phyloP scores from a whole-genome alignment of 2,797 vertebrate genomes.

The Dicrostonyx torquatus region DNA sequence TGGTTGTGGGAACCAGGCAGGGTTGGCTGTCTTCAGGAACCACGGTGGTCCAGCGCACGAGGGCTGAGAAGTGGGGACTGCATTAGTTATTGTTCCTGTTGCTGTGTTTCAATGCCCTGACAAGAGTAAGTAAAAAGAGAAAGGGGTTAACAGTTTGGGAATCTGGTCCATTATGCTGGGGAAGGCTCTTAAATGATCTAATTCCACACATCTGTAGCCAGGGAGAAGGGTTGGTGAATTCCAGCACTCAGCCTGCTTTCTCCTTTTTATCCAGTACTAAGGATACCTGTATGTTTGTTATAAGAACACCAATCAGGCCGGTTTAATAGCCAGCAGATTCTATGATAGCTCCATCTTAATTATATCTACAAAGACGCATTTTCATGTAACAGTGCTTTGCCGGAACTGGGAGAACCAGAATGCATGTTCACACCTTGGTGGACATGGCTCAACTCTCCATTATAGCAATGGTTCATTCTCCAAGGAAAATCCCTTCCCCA shows the following conservation, averaged over 20 bases:
- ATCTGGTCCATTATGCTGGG: neutral
- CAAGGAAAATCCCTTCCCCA: neutral
- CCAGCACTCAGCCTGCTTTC: neutral
- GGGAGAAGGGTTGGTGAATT: neutral
- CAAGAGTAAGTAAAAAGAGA: neutral
- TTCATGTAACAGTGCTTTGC: neutral
- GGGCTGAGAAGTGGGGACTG: neutral
- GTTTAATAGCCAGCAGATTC: neutral
- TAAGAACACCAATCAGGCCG: neutral
- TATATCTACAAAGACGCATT: neutral
- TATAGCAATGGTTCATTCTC: neutral
- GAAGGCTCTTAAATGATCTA: neutral
- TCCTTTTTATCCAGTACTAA: neutral
- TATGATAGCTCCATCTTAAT: neutral
- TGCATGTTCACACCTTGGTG: neutral
- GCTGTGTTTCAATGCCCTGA: neutral
- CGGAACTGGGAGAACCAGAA: neutral
- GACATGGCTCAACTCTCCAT: neutral
- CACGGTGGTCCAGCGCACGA: rapidly evolving
- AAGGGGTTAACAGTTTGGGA: neutral
- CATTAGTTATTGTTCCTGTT: neutral
- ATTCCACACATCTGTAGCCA: too few relatives aligned
- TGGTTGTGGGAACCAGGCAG: neutral
- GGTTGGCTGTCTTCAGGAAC: neutral
- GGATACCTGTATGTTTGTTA: neutral